Conservation (phyloP, 2,888 invertebrate species). For the Clivina fossor region DNA sequence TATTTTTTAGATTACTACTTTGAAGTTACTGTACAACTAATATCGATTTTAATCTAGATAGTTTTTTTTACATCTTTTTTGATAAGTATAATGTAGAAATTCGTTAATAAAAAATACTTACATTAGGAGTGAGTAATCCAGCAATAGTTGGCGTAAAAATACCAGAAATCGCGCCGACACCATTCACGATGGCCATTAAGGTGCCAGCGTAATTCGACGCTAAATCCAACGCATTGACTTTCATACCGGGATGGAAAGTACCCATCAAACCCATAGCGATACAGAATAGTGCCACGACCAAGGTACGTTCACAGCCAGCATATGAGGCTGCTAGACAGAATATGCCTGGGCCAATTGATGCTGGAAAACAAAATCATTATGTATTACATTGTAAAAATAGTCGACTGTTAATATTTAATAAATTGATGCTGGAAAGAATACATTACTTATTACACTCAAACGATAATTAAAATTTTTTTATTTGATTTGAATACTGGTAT, state of each 20-base stretch:
- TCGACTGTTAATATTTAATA: no score
- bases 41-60: no score
- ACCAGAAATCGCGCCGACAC: slow-evolving; percentile 63
- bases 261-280: slow-evolving; percentile 68
- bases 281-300: slow-evolving; percentile 60
- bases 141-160: slow-evolving; percentile 63
- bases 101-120: slow-evolving; percentile 52
- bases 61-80: no score
- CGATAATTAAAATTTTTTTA: no score
- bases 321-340: slow-evolving; percentile 66
- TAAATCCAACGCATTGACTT: slow-evolving; percentile 67
- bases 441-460: no score
- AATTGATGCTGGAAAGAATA: no score
- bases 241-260: slow-evolving; percentile 68
- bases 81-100: no score
- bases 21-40: no score
- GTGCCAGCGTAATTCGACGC: slow-evolving; percentile 67
- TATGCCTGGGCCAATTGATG: slow-evolving; percentile 63
- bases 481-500: no score
- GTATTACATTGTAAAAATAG: no score
- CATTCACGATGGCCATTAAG: slow-evolving; percentile 65
- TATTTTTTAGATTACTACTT: no score
- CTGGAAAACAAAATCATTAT: no score
- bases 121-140: slow-evolving; percentile 62
- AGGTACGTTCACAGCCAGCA: slow-evolving; percentile 59